phyloP scores from a whole-genome alignment of 2,113 vertebrate species.

The Polypterus senegalus region DNA sequence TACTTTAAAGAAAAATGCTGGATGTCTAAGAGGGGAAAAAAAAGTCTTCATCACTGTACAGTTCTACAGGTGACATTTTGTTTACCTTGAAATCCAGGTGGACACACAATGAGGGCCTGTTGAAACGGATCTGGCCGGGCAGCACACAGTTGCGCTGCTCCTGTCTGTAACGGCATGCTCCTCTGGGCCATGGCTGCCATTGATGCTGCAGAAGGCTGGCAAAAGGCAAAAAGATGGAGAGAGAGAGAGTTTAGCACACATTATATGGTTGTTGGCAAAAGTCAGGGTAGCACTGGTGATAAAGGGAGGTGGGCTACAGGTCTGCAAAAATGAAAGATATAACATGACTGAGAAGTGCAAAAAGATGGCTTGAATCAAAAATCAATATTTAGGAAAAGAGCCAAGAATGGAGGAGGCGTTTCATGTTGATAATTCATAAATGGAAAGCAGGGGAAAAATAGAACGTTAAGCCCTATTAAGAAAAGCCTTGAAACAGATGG shows the following conservation, averaged over 20 bases:
- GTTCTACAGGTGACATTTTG: too few species aligned
- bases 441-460: slow-evolving; percentile 14
- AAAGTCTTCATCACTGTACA: too few species aligned
- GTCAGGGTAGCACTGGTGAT: slow-evolving; percentile 93
- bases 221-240: slow-evolving; percentile 76
- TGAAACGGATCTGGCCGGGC: slow-evolving; percentile 94
- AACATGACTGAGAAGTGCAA: slow-evolving; percentile 56
- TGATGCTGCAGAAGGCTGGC: slow-evolving; percentile 89
- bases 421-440: slow-evolving; percentile 1
- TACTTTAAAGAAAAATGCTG: too few species aligned
- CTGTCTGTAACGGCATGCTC: slow-evolving; percentile 87
- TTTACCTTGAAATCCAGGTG: slow-evolving; percentile 95
- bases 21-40: too few species aligned
- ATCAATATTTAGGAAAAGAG: too few species aligned
- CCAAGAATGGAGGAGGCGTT: too few species aligned
- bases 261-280: slow-evolving; percentile 85
- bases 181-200: slow-evolving; percentile 96
- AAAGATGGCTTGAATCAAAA: not conserved
- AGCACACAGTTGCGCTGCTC: slow-evolving; percentile 78
- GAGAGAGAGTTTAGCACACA: slow-evolving; percentile 85
- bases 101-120: slow-evolving; percentile 97
- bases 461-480: not conserved
- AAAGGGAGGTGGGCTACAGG: slow-evolving; percentile 83
- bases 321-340: slow-evolving; percentile 75
- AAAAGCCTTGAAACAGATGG: too few species aligned